These are phyloP conservation scores for Antechinus stuartii DNA, from an alignment of 2,113 vertebrate genomes.

Conservation along the genomic window DNA sequence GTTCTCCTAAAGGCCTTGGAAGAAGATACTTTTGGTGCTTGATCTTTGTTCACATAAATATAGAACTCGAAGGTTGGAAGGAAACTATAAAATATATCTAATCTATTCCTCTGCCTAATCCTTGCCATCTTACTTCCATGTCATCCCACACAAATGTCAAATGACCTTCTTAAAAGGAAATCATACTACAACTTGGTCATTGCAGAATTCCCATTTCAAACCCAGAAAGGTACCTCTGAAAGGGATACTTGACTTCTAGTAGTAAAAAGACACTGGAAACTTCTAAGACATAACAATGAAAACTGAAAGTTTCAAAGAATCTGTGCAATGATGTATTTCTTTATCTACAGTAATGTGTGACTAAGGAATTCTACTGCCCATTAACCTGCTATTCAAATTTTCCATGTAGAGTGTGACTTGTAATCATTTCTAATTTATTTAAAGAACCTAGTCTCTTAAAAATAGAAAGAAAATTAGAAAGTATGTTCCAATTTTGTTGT, in stretches of 20 bases:
- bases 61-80: not conserved
- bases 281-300: not conserved
- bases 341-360: not conserved
- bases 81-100: not conserved
- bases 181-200: not conserved
- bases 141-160: not conserved
- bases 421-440: constrained; percentile 6
- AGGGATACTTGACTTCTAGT: not conserved
- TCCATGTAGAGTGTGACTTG: not conserved
- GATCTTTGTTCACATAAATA: not conserved
- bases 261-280: not conserved
- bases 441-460: constrained; percentile 33
- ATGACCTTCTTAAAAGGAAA: not conserved
- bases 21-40: not conserved
- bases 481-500: constrained; percentile 31
- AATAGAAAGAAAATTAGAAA: constrained; percentile 19
- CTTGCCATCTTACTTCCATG: not conserved
- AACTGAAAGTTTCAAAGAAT: constrained; percentile 3
- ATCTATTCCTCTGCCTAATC: not conserved
- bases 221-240: constrained; percentile 12
- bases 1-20: not conserved
- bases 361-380: not conserved
- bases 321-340: not conserved
- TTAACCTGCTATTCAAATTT: not conserved
- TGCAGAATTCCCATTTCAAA: not conserved